phyloP scores from a whole-genome alignment of 2,113 vertebrate species.

The Ciconia maguari region DNA sequence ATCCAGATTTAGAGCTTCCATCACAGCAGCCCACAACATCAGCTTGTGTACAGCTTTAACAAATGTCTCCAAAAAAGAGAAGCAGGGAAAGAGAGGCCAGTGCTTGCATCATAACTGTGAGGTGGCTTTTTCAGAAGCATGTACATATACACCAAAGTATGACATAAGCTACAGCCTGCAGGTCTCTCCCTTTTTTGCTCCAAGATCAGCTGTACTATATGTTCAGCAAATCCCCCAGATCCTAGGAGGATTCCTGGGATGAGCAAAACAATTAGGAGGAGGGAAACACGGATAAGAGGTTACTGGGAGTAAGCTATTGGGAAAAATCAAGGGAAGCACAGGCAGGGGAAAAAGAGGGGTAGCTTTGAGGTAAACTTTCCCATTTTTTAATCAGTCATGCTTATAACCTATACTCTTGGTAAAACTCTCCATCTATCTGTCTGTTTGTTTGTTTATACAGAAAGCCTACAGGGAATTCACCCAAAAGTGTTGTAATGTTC shows the following conservation, averaged over 20 bases:
- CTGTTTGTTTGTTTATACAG: neutral
- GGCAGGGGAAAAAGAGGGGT: neutral
- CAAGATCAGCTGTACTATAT: neutral
- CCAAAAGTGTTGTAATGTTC: neutral
- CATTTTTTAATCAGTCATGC: neutral
- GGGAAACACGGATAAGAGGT: neutral
- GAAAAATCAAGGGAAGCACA: neutral
- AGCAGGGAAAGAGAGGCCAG: neutral
- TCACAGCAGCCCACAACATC: neutral
- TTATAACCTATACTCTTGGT: neutral
- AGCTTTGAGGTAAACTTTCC: neutral
- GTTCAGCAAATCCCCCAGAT: neutral
- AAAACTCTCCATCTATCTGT: neutral
- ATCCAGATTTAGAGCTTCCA: neutral
- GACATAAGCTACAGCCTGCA: neutral
- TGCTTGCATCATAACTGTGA: neutral
- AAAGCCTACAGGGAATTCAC: neutral
- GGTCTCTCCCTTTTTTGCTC: neutral
- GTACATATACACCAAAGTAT: neutral
- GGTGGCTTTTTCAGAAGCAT: neutral
- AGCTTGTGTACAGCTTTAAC: neutral
- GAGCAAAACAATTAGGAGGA: neutral
- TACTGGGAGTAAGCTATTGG: neutral
- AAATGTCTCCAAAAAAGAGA: neutral
- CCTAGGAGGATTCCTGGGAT: neutral